phyloP scores from a whole-genome alignment of 2,888 invertebrate species.

The Parochlus steinenii region DNA sequence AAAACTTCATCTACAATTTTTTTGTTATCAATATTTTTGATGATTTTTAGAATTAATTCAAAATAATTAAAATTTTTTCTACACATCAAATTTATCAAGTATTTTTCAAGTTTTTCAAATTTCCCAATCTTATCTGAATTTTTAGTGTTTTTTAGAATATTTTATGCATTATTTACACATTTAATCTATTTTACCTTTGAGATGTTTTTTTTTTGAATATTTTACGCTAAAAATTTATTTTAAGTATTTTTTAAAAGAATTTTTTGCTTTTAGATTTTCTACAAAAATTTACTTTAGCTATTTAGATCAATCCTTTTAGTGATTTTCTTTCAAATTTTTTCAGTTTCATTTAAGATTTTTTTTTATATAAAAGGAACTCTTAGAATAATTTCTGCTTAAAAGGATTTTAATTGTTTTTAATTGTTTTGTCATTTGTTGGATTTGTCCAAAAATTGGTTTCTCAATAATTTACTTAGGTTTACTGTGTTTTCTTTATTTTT shows the following conservation, averaged over 20 bases:
- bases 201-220: constrained; percentile 5
- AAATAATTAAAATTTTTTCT: neutral
- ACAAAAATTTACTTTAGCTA: constrained; percentile 2
- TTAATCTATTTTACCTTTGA: neutral
- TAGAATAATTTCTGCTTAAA: too few species aligned
- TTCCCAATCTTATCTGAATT: neutral
- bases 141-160: constrained; percentile 3
- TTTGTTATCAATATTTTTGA: neutral
- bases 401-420: neutral
- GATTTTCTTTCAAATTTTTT: too few species aligned
- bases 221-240: constrained; percentile 12
- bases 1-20: constrained; percentile 5
- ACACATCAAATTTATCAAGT: neutral
- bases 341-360: too few species aligned
- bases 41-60: neutral
- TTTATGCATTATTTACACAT: constrained; percentile 2
- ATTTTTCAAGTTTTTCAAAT: constrained; percentile 1
- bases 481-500: too few species aligned
- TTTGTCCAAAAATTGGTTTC: too few species aligned
- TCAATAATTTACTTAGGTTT: too few species aligned
- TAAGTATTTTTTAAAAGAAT: constrained; percentile 3
- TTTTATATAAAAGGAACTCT: too few species aligned
- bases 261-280: constrained; percentile 3
- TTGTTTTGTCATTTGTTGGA: constrained; percentile 1
- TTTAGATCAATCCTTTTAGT: too few species aligned